Percentiles rank a stretch among this genome's conserved stretches.
phyloP scores from a whole-genome alignment of 2,113 vertebrate genomes.

The Alaudala cheleensis region DNA sequence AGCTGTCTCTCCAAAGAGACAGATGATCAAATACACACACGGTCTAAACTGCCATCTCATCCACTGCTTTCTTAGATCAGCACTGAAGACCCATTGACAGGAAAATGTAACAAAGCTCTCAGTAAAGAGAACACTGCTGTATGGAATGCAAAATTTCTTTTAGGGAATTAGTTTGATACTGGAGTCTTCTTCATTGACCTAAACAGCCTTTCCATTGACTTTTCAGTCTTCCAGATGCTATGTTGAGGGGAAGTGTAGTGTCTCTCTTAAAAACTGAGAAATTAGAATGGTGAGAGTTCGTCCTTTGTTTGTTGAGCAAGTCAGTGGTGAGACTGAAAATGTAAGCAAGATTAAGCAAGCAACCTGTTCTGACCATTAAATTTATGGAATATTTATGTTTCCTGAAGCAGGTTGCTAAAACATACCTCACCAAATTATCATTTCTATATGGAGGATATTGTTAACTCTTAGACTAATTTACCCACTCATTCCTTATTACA shows the following conservation, averaged over 20 bases:
- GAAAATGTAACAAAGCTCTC: neutral
- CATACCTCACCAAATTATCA: neutral
- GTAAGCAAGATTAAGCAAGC: neutral
- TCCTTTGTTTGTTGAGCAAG: neutral
- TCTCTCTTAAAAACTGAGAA: neutral
- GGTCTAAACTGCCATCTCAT: neutral
- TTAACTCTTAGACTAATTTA: neutral
- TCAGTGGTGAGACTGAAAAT: neutral
- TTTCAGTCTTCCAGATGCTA: neutral
- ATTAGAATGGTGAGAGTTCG: neutral
- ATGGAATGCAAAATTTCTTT: neutral
- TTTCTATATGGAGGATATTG: neutral
- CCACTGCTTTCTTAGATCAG: neutral
- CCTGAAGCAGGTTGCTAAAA: neutral
- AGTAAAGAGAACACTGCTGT: neutral
- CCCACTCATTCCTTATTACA: neutral
- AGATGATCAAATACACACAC: fast-evolving
- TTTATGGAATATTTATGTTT: neutral
- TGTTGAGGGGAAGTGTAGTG: neutral
- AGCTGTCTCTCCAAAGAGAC: neutral
- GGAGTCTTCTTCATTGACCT: neutral
- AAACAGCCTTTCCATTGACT: neutral
- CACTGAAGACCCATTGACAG: neutral
- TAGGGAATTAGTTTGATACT: neutral
- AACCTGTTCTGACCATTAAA: neutral